These are phyloP conservation scores for Mythimna lalbum DNA, from an alignment of 2,888 invertebrate species.

Conservation along the genomic window DNA sequence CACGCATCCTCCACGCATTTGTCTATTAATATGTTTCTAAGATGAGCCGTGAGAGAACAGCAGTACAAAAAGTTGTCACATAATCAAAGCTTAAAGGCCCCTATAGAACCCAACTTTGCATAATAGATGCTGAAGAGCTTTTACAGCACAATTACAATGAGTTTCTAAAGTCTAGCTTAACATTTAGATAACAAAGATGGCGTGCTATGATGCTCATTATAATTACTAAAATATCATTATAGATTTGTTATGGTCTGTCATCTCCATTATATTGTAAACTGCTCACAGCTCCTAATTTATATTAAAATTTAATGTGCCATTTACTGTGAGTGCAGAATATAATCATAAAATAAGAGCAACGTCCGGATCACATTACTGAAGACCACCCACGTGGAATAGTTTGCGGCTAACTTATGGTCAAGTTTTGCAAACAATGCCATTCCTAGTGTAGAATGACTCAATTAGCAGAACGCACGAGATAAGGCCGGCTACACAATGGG, in stretches of 20 bases:
- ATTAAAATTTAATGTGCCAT: conserved; percentile 33
- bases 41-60: conserved; percentile 51
- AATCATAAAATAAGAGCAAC: conserved; percentile 49
- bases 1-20: conserved; percentile 81
- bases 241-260: conserved; percentile 22
- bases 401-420: conserved; percentile 79
- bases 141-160: conserved; percentile 14
- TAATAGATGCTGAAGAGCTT: conserved; percentile 15
- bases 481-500: conserved; percentile 81
- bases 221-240: conserved; percentile 22
- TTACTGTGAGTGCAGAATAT: conserved; percentile 29
- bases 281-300: conserved; percentile 16
- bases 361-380: conserved; percentile 58
- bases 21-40: conserved; percentile 70
- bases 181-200: conserved; percentile 9
- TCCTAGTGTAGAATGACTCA: conserved; percentile 87
- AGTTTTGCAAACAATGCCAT: conserved; percentile 88
- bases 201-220: conserved; percentile 5
- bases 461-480: conserved; percentile 85
- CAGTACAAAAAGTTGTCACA: conserved; percentile 37
- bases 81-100: conserved; percentile 30
- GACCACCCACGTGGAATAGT: conserved; percentile 84
- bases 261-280: conserved; percentile 8
- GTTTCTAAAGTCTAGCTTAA: conserved; percentile 13
- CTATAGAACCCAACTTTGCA: conserved; percentile 4